These are phyloP conservation scores for Magallana ariakensis DNA, from an alignment of 1,140 invertebrate species.

Conservation along the genomic window DNA sequence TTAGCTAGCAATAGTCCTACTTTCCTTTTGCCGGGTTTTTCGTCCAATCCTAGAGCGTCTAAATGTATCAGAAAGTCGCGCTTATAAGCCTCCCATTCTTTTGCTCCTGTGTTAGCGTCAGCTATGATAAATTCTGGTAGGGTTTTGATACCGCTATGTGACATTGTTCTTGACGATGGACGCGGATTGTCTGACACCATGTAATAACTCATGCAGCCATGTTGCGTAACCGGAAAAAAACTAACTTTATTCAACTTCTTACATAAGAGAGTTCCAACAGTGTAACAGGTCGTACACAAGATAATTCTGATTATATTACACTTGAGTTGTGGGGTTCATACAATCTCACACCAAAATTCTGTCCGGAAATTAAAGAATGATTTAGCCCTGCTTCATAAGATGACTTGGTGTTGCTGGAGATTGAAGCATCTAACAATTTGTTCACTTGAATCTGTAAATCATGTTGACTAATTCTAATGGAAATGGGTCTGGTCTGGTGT, in stretches of 20 bases:
- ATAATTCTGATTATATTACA: too few species aligned
- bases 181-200: too few species aligned
- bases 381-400: slow-evolving; percentile 20
- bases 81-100: too few species aligned
- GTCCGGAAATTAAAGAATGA: slow-evolving; percentile 22
- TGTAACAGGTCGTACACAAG: too few species aligned
- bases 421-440: slow-evolving; percentile 38
- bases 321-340: slow-evolving; percentile 14
- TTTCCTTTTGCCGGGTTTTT: slow-evolving; percentile 38
- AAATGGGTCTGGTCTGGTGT: not conserved
- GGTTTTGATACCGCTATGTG: not conserved
- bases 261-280: too few species aligned
- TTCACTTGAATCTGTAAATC: slow-evolving; percentile 6
- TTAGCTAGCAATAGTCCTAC: too few species aligned
- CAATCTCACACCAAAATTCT: not conserved
- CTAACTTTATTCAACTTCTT: too few species aligned
- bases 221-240: too few species aligned
- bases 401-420: slow-evolving; percentile 25
- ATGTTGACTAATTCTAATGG: slow-evolving; percentile 28
- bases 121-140: slow-evolving; percentile 19
- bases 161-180: too few species aligned
- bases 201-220: too few species aligned
- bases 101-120: too few species aligned
- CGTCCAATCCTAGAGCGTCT: not conserved
- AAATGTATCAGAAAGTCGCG: too few species aligned